Base-by-base conservation (phyloP, 2,888 invertebrate species). In the Tiphia femorata region DNA sequence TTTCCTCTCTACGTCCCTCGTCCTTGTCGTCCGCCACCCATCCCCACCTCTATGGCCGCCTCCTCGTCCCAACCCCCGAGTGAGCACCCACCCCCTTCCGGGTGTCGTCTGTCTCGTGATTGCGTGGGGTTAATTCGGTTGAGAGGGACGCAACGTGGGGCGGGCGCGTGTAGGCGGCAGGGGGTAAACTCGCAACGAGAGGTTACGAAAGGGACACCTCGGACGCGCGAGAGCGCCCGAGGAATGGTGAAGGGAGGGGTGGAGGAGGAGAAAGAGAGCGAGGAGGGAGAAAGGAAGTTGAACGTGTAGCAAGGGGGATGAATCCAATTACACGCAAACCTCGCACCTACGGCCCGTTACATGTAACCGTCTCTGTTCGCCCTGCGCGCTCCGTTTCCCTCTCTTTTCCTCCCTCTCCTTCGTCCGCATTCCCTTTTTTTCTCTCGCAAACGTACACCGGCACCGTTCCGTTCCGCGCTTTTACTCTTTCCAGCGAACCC, bases 271-370 rank as follows among this genome's bases (percentile, higher is more conserved):
- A 49, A 62, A 51, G 58, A 63, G 64, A 35, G 59, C 49, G 63
- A 62, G 30, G 58, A 60, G 47, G 37, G 42, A 37, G 16, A 47
- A 52, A 25, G 46, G 53, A 33, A 42, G 49, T 29, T 57, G 62
- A 63, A 70, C 66, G 67, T 61, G 65, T 62, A 62, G 64, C 67
- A 55, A 67, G 63, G 72, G 67, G 75, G 72, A 76, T 77, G 76
- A 78, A 79, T 80, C 80, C 77, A 79, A 80, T 81, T 80, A 79
- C 78, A 75, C 69, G 73, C 75, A 72, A 77, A 75, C 73, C 78
- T 76, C 72, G 71, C 77, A 73, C 74, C 75, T 70, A 74, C 73
- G 75, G 72, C 65, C 77, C 75, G 76, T 80, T 79, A 75, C 75
- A 61, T 65, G 64, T 56, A 62, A 38, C 57, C 37, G 54, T 59